Evolutionary conservation across 1,140 invertebrate genomes (phyloP), one percentile per base, ranked within the genome.

Genomic region (Bombus balteatus): DNA sequence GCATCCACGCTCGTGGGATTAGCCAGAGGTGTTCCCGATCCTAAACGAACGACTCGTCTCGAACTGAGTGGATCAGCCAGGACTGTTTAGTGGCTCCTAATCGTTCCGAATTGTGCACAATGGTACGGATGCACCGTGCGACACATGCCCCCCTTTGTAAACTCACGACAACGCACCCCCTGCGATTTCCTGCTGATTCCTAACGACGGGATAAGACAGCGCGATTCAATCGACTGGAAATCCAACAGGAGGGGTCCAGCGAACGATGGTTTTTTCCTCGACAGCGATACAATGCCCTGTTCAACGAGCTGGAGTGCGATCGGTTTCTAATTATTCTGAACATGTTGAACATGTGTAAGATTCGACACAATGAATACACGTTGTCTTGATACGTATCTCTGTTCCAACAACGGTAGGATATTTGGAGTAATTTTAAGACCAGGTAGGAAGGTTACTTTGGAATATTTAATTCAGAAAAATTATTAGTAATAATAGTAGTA

Each of bases 41-140:
- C 66, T 81, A 81, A 77, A 74, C 39, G 73, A 86, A 84, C 87
- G 90, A 85, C 73, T 88, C 74, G 87, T 87, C 89, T 91, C 81
- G 87, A 78, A 39, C 74, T 88, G 89, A 91, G 90, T 91, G 90
- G 90, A 91, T 91, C 90, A 90, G 90, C 84, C 78, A 70, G 75
- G 66, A 81, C 87, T 88, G 87, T 91, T 91, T 91, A 91, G 90
- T 90, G 89, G 90, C 90, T 91, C 89, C 81, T 91, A 91, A 91
- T 91, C 90, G 90, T 88, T 70, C 87, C 89, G 84, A 90, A 91
- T 92, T 88, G 89, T 57, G 85, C 80, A 94, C 94, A 94, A 94
- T 94, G 73, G 90, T n/a, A 37, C 75, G 87, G 90, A 92, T 91
- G 91, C 93, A 92, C 92, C 90, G 88, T 83, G 83, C 87, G 86